Percentiles rank a stretch among this genome's conserved stretches.
These are phyloP conservation scores for Beaufortia kweichowensis DNA, from an alignment of 2,113 vertebrate genomes.

Conservation along the genomic window DNA sequence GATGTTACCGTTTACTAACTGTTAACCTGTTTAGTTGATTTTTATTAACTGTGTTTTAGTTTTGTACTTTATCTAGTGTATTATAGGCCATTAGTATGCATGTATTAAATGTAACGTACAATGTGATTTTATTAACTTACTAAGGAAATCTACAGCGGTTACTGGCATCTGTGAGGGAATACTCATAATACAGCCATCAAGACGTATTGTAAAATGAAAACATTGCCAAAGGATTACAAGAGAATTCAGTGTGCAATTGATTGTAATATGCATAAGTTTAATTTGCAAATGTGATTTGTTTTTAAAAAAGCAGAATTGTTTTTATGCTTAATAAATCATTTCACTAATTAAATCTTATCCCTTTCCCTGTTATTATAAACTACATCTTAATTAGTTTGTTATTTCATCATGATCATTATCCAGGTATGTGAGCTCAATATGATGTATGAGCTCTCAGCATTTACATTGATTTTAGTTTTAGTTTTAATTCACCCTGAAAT, in stretches of 20 bases:
- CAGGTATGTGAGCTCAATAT: too few species aligned
- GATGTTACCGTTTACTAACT: conserved; percentile 30
- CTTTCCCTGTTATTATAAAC: neutral
- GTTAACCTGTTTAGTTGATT: conserved; percentile 19
- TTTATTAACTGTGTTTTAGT: conserved; percentile 18
- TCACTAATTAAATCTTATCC: neutral
- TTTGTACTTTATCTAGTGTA: conserved; percentile 5
- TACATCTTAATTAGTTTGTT: neutral
- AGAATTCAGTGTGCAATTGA: neutral
- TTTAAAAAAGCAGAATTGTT: neutral
- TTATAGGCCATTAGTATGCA: neutral
- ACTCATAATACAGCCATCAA: conserved; percentile 6
- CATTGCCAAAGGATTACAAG: neutral
- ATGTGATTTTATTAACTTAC: neutral
- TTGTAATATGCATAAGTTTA: neutral
- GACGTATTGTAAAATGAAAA: neutral
- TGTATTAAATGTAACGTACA: neutral
- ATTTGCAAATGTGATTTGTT: neutral
- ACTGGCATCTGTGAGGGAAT: neutral
- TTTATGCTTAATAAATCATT: conserved; percentile 13
- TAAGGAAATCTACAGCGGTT: conserved; percentile 2
- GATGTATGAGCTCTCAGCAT: too few species aligned
- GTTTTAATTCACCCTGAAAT: too few species aligned
- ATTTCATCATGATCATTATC: too few species aligned
- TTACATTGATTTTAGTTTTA: too few species aligned